Evolutionary conservation across 2,888 invertebrate genomes (phyloP).

Genomic region (Gandaritis pyraliata): DNA sequence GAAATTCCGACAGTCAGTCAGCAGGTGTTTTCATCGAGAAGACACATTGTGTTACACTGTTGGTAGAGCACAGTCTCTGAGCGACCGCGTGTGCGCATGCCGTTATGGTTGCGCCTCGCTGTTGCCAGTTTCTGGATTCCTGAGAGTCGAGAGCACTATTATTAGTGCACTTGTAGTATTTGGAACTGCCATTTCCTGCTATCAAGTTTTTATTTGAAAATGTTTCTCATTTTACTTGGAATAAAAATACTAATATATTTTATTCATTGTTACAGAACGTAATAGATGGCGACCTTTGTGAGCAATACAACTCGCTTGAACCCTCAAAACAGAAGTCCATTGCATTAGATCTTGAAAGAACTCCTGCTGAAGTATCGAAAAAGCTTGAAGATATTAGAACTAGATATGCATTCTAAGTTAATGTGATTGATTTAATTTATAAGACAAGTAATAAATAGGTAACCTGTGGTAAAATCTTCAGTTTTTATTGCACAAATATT

Average conservation of each 20-base stretch:
- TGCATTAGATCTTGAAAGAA: slow-evolving; percentile 96
- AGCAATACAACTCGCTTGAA: slow-evolving; percentile 98
- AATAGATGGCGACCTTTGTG: slow-evolving; percentile 99
- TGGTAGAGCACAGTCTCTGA: slow-evolving; percentile 66
- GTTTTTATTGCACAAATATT: neutral
- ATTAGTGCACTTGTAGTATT: slow-evolving; percentile 68
- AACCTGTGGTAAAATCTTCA: slow-evolving; percentile 19
- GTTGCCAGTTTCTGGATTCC: slow-evolving; percentile 58
- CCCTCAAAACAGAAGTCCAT: slow-evolving; percentile 97
- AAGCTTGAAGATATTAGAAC: slow-evolving; percentile 99
- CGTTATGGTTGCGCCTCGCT: slow-evolving; percentile 66
- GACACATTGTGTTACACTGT: slow-evolving; percentile 74
- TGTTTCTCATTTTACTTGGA: too few relatives aligned
- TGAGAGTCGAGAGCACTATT: slow-evolving; percentile 73
- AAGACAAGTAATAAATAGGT: slow-evolving; percentile 36
- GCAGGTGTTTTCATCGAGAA: slow-evolving; percentile 55
- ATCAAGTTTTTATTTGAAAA: neutral
- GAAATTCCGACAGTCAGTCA: slow-evolving; percentile 74
- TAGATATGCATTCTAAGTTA: slow-evolving; percentile 96
- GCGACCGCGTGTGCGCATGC: slow-evolving; percentile 50
- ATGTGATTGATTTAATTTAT: slow-evolving; percentile 36
- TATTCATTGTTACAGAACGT: slow-evolving; percentile 90
- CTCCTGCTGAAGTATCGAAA: slow-evolving; percentile 98
- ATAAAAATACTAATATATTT: neutral
- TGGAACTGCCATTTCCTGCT: slow-evolving; percentile 65